These are phyloP conservation scores for Solenodon paradoxus DNA, from an alignment of 2,113 vertebrate species.

Conservation along the genomic window DNA sequence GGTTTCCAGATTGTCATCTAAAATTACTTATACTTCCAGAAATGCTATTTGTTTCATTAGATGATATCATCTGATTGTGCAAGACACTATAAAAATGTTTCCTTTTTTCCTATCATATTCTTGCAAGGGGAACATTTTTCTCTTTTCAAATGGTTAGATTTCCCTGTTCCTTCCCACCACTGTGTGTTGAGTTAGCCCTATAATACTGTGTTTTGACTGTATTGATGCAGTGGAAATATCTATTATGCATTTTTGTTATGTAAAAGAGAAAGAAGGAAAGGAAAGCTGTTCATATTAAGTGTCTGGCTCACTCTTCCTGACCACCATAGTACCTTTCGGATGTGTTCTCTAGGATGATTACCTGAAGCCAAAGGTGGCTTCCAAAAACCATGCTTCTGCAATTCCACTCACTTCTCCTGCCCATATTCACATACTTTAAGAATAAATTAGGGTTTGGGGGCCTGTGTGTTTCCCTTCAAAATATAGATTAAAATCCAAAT, in stretches of 20 bases:
- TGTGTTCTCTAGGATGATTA: not conserved
- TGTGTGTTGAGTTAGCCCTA: not conserved
- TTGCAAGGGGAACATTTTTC: not conserved
- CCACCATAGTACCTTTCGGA: not conserved
- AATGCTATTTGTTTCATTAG: slow-evolving; percentile 60
- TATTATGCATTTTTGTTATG: not conserved
- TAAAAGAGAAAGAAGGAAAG: not conserved
- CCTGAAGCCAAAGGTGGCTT: not conserved
- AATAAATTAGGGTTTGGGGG: not conserved
- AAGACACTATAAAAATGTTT: not conserved
- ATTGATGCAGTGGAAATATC: not conserved
- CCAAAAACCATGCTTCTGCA: not conserved
- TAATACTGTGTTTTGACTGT: not conserved
- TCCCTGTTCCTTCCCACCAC: not conserved
- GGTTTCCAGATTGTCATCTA: slow-evolving; percentile 54
- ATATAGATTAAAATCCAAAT: not conserved
- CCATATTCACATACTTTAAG: not conserved
- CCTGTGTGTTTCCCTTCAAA: not conserved
- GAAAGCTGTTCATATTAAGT: not conserved
- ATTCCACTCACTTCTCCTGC: not conserved
- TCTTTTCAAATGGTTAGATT: not conserved
- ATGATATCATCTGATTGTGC: not conserved
- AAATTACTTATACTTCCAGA: slow-evolving; percentile 54
- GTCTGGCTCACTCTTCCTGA: not conserved
- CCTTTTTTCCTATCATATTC: not conserved